phyloP scores from a whole-genome alignment of 2,888 invertebrate genomes.

The Andrena dorsata region DNA sequence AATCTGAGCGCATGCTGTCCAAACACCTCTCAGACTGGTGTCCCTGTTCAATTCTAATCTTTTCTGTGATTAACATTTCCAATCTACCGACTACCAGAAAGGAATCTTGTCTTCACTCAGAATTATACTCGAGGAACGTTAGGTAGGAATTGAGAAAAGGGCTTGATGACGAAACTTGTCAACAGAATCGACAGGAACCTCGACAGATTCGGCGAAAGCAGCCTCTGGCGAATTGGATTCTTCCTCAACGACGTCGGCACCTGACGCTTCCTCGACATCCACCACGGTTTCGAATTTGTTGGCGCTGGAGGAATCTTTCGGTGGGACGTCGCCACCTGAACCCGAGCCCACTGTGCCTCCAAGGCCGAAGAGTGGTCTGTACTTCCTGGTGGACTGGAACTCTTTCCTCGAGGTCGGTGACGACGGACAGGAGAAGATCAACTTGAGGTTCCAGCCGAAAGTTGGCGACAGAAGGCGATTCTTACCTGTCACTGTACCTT shows the following conservation, averaged over 20 bases:
- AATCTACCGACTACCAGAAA: neutral
- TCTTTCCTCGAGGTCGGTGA: constrained; percentile 93
- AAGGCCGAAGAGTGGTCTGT: constrained; percentile 91
- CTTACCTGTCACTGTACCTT: constrained; percentile 90
- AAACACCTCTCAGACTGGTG: neutral
- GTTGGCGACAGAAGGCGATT: constrained; percentile 93
- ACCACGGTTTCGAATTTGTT: constrained; percentile 85
- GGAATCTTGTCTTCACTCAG: neutral
- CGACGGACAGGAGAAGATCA: constrained; percentile 90
- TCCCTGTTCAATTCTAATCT: neutral
- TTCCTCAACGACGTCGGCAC: constrained; percentile 13
- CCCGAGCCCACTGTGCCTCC: constrained; percentile 89
- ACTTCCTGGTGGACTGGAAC: constrained; percentile 95
- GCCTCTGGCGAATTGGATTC: constrained; percentile 33
- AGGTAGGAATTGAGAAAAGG: neutral
- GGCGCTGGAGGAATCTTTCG: constrained; percentile 92
- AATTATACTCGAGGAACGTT: neutral
- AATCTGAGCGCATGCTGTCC: neutral
- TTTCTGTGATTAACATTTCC: neutral
- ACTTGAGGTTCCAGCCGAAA: constrained; percentile 92
- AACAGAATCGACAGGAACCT: constrained; percentile 64
- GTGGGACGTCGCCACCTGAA: constrained; percentile 87
- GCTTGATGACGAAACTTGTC: constrained; percentile 42
- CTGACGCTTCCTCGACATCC: constrained; percentile 36
- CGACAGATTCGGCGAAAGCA: constrained; percentile 51